Evolutionary conservation across 2,888 invertebrate genomes (phyloP).

Genomic region (Syritta pipiens): DNA sequence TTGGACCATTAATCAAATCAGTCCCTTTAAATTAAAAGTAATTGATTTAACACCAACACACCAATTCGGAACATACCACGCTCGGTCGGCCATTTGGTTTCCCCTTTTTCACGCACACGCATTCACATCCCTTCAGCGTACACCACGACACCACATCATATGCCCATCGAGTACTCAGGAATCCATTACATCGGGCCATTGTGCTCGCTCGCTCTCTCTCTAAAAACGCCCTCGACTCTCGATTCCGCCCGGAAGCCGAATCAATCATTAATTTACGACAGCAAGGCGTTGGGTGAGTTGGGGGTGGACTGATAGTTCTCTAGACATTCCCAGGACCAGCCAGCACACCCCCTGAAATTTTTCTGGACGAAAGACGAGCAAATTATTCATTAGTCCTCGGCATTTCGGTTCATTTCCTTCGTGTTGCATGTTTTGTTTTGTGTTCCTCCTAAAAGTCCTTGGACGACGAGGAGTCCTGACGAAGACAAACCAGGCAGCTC

Average conservation of each 20-base stretch:
- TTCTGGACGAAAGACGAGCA: conserved; percentile 44
- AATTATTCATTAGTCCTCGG: conserved; percentile 68
- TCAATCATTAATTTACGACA: conserved; percentile 63
- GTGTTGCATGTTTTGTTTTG: conserved; percentile 29
- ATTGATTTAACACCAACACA: conserved; percentile 74
- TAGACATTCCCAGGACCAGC: neutral
- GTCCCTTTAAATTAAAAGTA: conserved; percentile 74
- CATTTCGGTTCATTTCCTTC: conserved; percentile 66
- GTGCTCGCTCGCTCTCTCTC: conserved; percentile 16
- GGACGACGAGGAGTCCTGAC: too few species aligned
- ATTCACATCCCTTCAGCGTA: conserved; percentile 3
- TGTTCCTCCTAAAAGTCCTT: conserved; percentile 29
- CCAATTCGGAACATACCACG: conserved; percentile 67
- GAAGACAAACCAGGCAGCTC: too few species aligned
- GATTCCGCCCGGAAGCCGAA: conserved; percentile 53
- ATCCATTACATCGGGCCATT: conserved; percentile 22
- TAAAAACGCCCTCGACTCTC: too few species aligned
- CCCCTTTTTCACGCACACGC: conserved; percentile 30
- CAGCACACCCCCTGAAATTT: conserved; percentile 21
- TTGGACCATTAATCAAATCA: conserved; percentile 75
- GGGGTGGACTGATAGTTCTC: conserved; percentile 28
- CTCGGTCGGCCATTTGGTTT: conserved; percentile 58
- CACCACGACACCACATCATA: conserved; percentile 60
- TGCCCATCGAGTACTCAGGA: conserved; percentile 44
- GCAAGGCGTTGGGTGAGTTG: conserved; percentile 3